Base-by-base conservation (phyloP, 2,113 vertebrate species). In the Thermophis baileyi region DNA sequence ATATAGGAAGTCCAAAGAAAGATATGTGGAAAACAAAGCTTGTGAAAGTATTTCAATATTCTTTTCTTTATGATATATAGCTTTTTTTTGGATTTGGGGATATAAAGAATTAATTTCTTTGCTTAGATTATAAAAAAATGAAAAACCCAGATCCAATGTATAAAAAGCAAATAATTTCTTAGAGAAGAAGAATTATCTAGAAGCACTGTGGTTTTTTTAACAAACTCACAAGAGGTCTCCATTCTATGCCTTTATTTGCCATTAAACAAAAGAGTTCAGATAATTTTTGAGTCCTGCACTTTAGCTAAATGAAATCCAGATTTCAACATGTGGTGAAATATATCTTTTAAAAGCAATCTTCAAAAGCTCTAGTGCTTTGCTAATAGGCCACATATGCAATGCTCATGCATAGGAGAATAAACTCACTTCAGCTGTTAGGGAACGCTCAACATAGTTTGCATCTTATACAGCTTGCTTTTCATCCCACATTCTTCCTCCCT, bases 401-500 rank as follows among this genome's bases (percentile, higher is more conserved):
- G 11, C 55, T 88, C 85, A 9, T 54, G 49, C 18, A 46, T 46
- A 85, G n/a, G 49, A 69, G 50, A 40, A 30, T 85, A 24, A n/a
- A 90, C 35, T 18, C 57, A 53, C 50, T 54, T 81, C 40, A 18
- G 89, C 89, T 93, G 57, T 85, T 93, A 90, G 85, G 63, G 49
- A 87, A 50, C 2, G 9, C 49, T 93, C 55, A 88, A 44, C 46
- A 93, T 93, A 91, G 89, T 93, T 91, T 74, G 49, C 50, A 90
- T 91, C 40, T 74, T 53, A 50, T 47, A 63, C 24, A 85, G n/a
- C 57, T 87, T 69, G 89, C 89, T 85, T 91, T 87, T 53, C 89
- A 87, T 87, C 47, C 30, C 89, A 51, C 20, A 63, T 49, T 60
- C n/a, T 50, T 51, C 35, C 40, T 16, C 63, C 86, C 60, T 40